phyloP scores from a whole-genome alignment of 2,113 vertebrate genomes.

The Heterotis niloticus region DNA sequence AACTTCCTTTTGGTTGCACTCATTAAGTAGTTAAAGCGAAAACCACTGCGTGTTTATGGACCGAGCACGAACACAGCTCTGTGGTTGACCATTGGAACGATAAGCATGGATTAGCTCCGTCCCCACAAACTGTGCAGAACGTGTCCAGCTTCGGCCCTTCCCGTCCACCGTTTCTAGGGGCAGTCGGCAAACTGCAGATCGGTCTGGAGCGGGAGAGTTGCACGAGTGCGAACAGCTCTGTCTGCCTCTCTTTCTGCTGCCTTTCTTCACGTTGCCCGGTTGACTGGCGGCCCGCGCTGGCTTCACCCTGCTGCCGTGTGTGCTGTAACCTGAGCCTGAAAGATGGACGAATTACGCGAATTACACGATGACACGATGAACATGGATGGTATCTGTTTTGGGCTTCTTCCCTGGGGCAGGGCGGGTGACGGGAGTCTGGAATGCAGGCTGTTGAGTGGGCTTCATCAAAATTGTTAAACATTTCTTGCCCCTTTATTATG shows the following conservation, averaged over 20 bases:
- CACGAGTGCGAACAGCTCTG: not conserved
- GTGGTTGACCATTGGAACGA: not conserved
- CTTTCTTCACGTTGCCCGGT: not conserved
- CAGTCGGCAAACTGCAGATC: not conserved
- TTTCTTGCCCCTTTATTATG: conserved; percentile 30
- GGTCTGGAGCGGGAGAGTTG: not conserved
- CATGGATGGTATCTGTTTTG: conserved; percentile 37
- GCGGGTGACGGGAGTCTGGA: not conserved
- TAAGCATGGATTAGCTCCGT: not conserved
- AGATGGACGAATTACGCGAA: conserved; percentile 42
- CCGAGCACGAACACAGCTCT: no score
- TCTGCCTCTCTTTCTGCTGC: not conserved
- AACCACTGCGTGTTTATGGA: no score
- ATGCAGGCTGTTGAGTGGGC: not conserved
- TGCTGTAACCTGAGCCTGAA: conserved; percentile 44
- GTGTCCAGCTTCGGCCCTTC: not conserved
- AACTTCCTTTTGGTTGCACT: no score
- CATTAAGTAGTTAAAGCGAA: no score
- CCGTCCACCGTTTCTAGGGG: not conserved
- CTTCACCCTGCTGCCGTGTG: not conserved
- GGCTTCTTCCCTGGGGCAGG: conserved; percentile 28
- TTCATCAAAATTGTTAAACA: not conserved
- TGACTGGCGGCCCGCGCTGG: conserved; percentile 24
- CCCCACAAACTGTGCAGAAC: not conserved
- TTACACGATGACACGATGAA: conserved; percentile 50